Evolutionary conservation across 2,888 invertebrate genomes (phyloP).

Genomic region (Pyrgus malvae): DNA sequence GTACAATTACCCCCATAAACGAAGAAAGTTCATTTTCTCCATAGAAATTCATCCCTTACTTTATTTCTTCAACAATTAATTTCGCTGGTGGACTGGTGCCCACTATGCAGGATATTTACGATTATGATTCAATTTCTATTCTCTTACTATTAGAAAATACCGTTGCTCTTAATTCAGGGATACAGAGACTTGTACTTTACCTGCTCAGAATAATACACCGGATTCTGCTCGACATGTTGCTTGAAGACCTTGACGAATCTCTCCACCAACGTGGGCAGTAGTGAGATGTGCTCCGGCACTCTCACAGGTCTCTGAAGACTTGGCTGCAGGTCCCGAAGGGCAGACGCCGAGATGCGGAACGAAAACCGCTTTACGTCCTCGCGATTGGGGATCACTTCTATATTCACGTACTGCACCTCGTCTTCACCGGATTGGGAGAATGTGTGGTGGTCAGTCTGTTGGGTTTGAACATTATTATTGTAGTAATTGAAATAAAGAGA

Average conservation of each 20-base stretch:
- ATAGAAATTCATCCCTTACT: no score
- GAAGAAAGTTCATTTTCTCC: no score
- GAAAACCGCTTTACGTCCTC: slow-evolving; percentile 82
- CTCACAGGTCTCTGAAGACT: slow-evolving; percentile 51
- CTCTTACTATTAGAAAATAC: no score
- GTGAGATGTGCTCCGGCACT: slow-evolving; percentile 61
- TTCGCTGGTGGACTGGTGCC: no score
- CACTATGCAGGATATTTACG: no score
- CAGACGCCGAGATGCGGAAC: slow-evolving; percentile 88
- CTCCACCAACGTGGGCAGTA: slow-evolving; percentile 89
- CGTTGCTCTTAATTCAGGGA: no score
- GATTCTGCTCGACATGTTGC: slow-evolving; percentile 87
- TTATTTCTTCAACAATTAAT: no score
- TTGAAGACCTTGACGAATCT: slow-evolving; percentile 92
- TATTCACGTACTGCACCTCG: slow-evolving; percentile 89
- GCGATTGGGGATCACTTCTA: slow-evolving; percentile 86
- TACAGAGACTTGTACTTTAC: no score
- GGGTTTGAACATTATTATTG: no score
- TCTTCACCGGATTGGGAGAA: slow-evolving; percentile 86
- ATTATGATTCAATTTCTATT: no score
- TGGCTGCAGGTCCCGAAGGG: slow-evolving; percentile 87
- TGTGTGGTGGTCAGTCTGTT: slow-evolving; percentile 85
- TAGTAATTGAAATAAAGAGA: no score
- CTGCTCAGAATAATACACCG: slow-evolving; percentile 80
- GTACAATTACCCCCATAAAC: no score